These are phyloP conservation scores for Melanerpes formicivorus DNA, from an alignment of 2,113 vertebrate genomes.

Conservation along the genomic window DNA sequence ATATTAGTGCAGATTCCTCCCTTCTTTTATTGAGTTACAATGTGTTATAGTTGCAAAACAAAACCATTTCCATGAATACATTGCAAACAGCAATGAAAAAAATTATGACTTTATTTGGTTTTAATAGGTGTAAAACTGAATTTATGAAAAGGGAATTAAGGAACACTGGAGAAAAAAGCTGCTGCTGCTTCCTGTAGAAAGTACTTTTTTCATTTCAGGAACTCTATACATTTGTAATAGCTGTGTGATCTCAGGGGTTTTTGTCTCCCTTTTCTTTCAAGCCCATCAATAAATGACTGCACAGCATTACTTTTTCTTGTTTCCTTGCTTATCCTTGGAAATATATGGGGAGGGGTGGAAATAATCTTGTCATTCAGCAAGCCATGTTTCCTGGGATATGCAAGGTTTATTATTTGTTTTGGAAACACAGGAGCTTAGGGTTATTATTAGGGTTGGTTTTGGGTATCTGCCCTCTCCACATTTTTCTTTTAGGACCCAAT, in stretches of 20 bases:
- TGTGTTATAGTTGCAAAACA: background rate
- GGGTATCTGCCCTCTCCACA: background rate
- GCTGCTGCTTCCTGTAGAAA: background rate
- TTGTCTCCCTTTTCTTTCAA: background rate
- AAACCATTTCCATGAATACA: background rate
- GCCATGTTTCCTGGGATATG: slow-evolving; percentile 59
- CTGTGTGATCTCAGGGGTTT: background rate
- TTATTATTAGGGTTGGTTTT: slow-evolving; percentile 43
- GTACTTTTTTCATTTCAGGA: background rate
- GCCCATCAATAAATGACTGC: background rate
- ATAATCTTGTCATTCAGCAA: slow-evolving; percentile 7
- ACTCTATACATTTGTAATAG: background rate
- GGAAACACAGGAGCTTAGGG: slow-evolving; percentile 27
- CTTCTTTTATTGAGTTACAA: background rate
- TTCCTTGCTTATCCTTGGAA: background rate
- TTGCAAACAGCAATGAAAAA: background rate
- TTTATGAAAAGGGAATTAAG: background rate
- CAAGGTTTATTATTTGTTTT: slow-evolving; percentile 68
- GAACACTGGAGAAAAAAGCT: background rate
- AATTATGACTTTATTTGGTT: background rate
- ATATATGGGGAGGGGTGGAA: background rate
- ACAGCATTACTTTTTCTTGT: background rate
- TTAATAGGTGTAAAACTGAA: background rate
- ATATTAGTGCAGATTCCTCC: background rate
- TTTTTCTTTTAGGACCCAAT: slow-evolving; percentile 20